Evolutionary conservation across 2,797 vertebrate species (phyloP), one percentile per base, ranked within the genome.

Genomic region (Momotus momota): DNA sequence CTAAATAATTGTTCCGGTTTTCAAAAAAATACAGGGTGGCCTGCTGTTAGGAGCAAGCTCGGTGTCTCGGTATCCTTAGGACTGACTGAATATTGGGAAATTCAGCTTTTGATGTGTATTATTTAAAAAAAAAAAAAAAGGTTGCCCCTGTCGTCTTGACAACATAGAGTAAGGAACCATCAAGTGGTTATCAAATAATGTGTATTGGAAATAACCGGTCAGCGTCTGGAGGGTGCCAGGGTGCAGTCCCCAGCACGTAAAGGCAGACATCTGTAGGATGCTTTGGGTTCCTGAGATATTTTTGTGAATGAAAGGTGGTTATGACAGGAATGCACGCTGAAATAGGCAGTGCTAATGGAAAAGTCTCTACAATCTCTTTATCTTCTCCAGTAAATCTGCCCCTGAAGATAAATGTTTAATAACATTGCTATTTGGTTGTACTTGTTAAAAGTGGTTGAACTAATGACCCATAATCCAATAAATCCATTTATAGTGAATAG

Each of bases 231-330:
- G 66, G 40, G 66, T 92, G 77, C 80, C 12, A 16, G 31, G 29
- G 7, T 46, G 89, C 52, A 45, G 67, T 45, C 74, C 48, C 20
- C 72, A 86, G 80, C 82, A 15, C 31, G 75, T 81, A 46, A 88
- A 90, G 88, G 49, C 93, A 92, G 80, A 88, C 62, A 83, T 88
- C 70, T 88, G 66, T 40, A 81, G 88, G 55, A 96, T 97, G 92
- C 81, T 77, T 96, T n/a, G 88, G 88, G 88, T 96, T 96, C 90
- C 94, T 88, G 86, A 73, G 88, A 93, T 96, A 73, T 73, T 97
- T 93, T 96, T 96, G 88, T 96, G 96, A 97, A 96, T 90, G 96
- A 88, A 96, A 95, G 90, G 88, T 94, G 86, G 81, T 95, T 79
- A 25, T 88, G 81, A 70, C 26, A 86, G 86, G 92, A 96, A 95